Conservation (phyloP, 1,140 invertebrate genomes). For the Eufriesea mexicana region DNA sequence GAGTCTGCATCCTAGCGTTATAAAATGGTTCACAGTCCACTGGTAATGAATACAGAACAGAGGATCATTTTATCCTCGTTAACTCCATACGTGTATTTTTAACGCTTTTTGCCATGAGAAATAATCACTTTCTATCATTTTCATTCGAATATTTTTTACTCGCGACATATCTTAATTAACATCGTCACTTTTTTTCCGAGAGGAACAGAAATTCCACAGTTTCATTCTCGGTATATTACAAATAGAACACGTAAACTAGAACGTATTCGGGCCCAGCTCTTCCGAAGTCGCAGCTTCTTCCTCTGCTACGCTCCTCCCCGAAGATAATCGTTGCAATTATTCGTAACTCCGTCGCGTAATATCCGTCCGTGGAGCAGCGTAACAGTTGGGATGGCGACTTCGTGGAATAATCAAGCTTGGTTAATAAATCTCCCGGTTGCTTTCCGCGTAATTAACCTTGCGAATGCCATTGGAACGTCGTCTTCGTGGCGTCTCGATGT, state of each 20-base stretch:
- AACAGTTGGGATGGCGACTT: conserved; percentile 18
- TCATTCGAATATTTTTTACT: no score
- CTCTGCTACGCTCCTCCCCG: neutral
- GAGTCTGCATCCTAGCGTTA: no score
- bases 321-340: conserved; percentile 42
- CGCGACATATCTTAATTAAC: no score
- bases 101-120: no score
- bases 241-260: neutral
- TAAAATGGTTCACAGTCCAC: neutral
- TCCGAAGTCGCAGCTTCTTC: conserved; percentile 17
- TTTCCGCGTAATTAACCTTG: conserved; percentile 45
- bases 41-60: neutral
- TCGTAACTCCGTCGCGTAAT: conserved; percentile 43
- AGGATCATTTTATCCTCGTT: neutral
- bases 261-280: neutral
- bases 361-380: conserved; percentile 5
- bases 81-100: neutral
- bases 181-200: no score
- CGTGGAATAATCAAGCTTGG: conserved; percentile 21
- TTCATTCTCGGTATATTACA: neutral
- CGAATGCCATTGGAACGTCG: neutral
- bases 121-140: no score
- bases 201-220: neutral
- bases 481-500: neutral
- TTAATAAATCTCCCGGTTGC: conserved; percentile 40